Conservation (phyloP, 2,888 invertebrate species). For the Xylocampa areola region DNA sequence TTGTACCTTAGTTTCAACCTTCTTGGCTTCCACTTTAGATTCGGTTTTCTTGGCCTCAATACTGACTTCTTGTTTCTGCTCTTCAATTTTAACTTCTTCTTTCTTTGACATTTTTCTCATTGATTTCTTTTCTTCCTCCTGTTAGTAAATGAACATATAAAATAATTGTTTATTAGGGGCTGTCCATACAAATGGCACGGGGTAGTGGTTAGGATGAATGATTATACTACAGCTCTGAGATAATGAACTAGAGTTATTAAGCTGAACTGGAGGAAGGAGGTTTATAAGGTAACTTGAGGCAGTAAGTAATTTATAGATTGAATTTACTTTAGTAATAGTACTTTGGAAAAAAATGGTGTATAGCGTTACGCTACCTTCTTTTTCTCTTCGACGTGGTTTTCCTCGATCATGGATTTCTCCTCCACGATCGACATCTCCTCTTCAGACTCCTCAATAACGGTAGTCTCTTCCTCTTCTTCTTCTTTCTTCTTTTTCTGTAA, state of each 20-base stretch:
- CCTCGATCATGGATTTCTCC: conserved; percentile 85
- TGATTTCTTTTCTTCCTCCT: conserved; percentile 79
- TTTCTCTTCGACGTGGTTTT: conserved; percentile 87
- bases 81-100: conserved; percentile 73
- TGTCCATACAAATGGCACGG: no score
- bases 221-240: no score
- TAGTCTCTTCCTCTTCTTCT: conserved; percentile 81
- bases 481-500: conserved; percentile 88
- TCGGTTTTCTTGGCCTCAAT: conserved; percentile 77
- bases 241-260: no score
- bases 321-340: no score
- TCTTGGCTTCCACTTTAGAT: conserved; percentile 71
- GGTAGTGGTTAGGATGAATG: no score
- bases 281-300: no score
- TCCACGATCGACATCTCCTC: conserved; percentile 87
- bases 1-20: conserved; percentile 77
- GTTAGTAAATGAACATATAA: conserved; percentile 12
- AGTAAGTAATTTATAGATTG: no score
- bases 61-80: conserved; percentile 70
- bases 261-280: no score
- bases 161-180: not conserved
- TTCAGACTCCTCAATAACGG: conserved; percentile 85
- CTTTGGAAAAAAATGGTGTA: no score
- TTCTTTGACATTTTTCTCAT: conserved; percentile 78
- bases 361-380: conserved; percentile 75